Conservation (phyloP, 2,113 vertebrate genomes). For the Synodontis membranacea region DNA sequence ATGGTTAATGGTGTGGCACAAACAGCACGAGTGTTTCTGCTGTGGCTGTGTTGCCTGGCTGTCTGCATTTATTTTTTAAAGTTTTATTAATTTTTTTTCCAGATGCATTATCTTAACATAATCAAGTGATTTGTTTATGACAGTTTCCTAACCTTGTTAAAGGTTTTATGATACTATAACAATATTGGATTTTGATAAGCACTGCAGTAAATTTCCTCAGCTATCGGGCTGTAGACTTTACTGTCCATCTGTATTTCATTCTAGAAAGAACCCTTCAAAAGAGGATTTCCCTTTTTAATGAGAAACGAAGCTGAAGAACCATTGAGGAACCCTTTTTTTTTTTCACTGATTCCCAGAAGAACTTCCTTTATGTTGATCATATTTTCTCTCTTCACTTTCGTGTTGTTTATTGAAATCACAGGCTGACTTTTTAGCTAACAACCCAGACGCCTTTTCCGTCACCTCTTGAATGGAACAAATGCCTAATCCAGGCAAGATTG, state of each 20-base stretch:
- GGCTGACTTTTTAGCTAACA: background rate
- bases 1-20: background rate
- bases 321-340: background rate
- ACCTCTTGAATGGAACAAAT: background rate
- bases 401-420: background rate
- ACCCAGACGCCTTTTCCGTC: background rate
- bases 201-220: background rate
- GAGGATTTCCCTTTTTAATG: background rate
- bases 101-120: background rate
- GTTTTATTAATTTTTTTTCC: background rate
- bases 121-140: background rate
- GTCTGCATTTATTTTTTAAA: slow-evolving; percentile 5
- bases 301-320: background rate
- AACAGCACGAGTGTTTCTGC: background rate
- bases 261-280: background rate
- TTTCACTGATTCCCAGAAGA: background rate
- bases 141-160: background rate
- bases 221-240: background rate
- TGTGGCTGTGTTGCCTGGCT: background rate
- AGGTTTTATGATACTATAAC: background rate
- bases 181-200: background rate
- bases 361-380: background rate
- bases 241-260: background rate
- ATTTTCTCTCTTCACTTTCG: background rate
- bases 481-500: background rate